Conservation (phyloP, 2,888 invertebrate species). For the Drosophila atripex region DNA sequence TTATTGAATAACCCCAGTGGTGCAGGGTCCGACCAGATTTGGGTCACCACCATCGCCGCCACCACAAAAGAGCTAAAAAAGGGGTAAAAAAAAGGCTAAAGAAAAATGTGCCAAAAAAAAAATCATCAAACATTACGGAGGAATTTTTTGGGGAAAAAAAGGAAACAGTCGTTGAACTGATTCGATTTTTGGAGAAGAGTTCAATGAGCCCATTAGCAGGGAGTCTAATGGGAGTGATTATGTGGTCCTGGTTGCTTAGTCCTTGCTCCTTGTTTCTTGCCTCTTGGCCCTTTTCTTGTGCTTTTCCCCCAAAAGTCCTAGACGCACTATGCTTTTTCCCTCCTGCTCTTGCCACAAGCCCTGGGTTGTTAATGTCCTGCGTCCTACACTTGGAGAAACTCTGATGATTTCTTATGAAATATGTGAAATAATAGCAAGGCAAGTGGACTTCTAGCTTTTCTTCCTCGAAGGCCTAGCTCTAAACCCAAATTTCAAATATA, state of each 20-base stretch:
- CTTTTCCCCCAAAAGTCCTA: constrained; percentile 4
- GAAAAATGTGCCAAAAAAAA: neutral
- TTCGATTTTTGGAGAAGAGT: constrained; percentile 32
- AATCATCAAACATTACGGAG: neutral
- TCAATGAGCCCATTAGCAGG: constrained; percentile 59
- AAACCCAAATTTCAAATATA: too few relatives aligned
- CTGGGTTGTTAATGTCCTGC: too few relatives aligned
- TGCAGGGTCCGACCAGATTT: constrained; percentile 23
- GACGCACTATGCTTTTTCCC: constrained; percentile 24
- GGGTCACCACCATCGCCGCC: constrained; percentile 18
- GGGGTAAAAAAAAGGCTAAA: neutral
- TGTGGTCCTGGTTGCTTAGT: constrained; percentile 37
- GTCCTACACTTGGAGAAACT: too few relatives aligned
- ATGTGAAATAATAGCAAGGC: too few relatives aligned
- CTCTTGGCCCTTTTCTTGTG: neutral
- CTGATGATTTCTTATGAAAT: too few relatives aligned
- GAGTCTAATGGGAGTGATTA: constrained; percentile 72
- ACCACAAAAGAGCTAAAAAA: neutral
- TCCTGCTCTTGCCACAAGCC: too few relatives aligned
- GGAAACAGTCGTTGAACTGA: constrained; percentile 61
- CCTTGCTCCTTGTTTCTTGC: neutral
- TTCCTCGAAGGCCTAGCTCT: too few relatives aligned
- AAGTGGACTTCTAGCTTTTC: too few relatives aligned
- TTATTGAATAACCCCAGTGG: constrained; percentile 66
- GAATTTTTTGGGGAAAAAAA: constrained; percentile 1